Evolutionary conservation across 2,797 vertebrate species (phyloP).

Genomic region (Megalops cyprinoides): DNA sequence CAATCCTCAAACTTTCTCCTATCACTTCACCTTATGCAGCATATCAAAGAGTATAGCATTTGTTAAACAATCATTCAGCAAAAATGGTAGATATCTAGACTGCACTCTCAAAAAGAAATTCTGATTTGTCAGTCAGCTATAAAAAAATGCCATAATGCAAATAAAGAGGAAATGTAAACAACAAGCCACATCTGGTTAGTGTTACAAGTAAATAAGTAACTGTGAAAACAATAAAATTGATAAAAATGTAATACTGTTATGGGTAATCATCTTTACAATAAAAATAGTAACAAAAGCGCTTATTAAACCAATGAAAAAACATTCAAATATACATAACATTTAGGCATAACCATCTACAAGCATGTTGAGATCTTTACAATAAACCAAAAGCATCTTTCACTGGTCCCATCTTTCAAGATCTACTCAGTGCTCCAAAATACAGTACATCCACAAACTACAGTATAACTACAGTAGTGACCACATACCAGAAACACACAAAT

Average conservation of each 20-base stretch:
- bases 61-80: slow-evolving; percentile 27
- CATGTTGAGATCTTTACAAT: slow-evolving; percentile 34
- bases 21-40: slow-evolving; percentile 22
- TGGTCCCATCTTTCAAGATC: slow-evolving; percentile 31
- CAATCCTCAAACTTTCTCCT: slow-evolving; percentile 19
- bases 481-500: neutral
- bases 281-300: slow-evolving; percentile 26
- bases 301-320: slow-evolving; percentile 16
- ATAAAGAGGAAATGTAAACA: slow-evolving; percentile 51
- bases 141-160: slow-evolving; percentile 45
- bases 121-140: slow-evolving; percentile 17
- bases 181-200: slow-evolving; percentile 38
- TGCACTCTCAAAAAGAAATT: slow-evolving; percentile 6
- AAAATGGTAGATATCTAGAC: slow-evolving; percentile 6
- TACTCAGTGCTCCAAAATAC: slow-evolving; percentile 20
- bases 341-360: slow-evolving; percentile 24
- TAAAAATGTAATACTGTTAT: slow-evolving; percentile 41
- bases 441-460: neutral
- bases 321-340: slow-evolving; percentile 25
- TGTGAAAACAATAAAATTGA: slow-evolving; percentile 27
- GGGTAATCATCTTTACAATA: slow-evolving; percentile 40
- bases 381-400: slow-evolving; percentile 27
- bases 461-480: slow-evolving; percentile 10
- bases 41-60: slow-evolving; percentile 22
- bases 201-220: slow-evolving; percentile 31